phyloP scores from a whole-genome alignment of 2,888 invertebrate species.

The Cerastoderma edule region DNA sequence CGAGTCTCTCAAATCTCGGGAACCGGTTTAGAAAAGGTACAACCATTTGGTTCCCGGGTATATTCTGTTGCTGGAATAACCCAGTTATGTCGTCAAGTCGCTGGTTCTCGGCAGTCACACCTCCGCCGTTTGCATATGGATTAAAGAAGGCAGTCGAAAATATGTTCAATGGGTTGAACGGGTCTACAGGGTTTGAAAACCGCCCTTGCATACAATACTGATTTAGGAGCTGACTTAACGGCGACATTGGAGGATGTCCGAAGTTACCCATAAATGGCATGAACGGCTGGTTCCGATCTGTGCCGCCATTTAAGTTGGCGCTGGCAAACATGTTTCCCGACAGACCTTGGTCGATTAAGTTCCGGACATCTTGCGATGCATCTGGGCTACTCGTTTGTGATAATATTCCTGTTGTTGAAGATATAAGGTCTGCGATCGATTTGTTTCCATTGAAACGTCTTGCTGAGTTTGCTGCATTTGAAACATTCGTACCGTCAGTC shows the following conservation, averaged over 20 bases:
- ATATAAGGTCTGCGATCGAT: not conserved
- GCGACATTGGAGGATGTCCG: slow-evolving; percentile 4
- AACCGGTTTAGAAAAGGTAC: not conserved
- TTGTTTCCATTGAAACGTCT: not conserved
- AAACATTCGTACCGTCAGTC: not conserved
- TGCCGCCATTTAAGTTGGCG: not conserved
- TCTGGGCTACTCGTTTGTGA: not conserved
- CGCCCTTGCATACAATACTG: not conserved
- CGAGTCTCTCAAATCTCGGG: not conserved
- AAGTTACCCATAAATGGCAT: not conserved
- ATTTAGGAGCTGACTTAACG: slow-evolving; percentile 2
- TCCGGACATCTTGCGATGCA: not conserved
- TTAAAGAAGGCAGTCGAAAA: not conserved
- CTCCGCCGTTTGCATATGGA: not conserved
- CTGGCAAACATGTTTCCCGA: not conserved
- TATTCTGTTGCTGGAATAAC: not conserved
- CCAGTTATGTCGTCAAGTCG: not conserved
- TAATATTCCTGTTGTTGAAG: not conserved
- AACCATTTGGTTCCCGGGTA: no score
- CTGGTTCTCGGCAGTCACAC: not conserved
- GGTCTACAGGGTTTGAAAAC: not conserved
- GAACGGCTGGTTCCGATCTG: not conserved
- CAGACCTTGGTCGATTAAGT: not conserved
- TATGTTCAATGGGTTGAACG: slow-evolving; percentile 11
- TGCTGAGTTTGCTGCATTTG: not conserved